A percentile compares a stretch with the other conserved stretches of the same genome.
These are phyloP conservation scores for Steinernema carpocapsae DNA, from an alignment of 2,888 invertebrate genomes.

Conservation along the genomic window DNA sequence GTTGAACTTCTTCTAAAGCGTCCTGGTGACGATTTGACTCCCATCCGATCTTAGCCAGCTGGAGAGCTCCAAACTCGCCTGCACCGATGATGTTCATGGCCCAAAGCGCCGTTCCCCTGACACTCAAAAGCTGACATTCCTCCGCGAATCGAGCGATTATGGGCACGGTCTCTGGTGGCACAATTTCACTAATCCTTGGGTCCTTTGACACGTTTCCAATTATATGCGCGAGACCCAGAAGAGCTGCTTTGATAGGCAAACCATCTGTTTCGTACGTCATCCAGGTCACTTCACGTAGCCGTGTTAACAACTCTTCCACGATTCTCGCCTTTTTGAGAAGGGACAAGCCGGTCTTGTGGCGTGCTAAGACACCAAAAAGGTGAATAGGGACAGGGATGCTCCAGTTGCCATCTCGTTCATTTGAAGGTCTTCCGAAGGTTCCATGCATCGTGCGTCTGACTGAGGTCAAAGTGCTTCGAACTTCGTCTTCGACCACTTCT, in stretches of 20 bases:
- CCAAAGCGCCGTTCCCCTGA: slow-evolving; percentile 66
- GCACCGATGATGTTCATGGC: slow-evolving; percentile 58
- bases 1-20: neutral
- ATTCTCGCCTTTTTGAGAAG: slow-evolving; percentile 41
- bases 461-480: slow-evolving; percentile 85
- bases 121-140: slow-evolving; percentile 54
- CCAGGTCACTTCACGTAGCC: slow-evolving; percentile 33
- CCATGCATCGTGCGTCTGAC: slow-evolving; percentile 83
- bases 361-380: slow-evolving; percentile 40
- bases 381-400: slow-evolving; percentile 55
- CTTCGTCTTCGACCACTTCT: slow-evolving; percentile 83
- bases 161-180: slow-evolving; percentile 37
- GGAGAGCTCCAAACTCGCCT: slow-evolving; percentile 46
- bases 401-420: slow-evolving; percentile 29
- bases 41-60: slow-evolving; percentile 58
- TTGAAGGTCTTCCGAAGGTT: slow-evolving; percentile 75
- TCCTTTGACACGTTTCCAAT: slow-evolving; percentile 35
- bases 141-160: slow-evolving; percentile 54
- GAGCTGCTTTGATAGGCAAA: slow-evolving; percentile 50
- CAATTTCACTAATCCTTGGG: no score
- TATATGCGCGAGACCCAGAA: slow-evolving; percentile 56
- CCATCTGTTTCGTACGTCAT: slow-evolving; percentile 33
- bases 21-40: slow-evolving; percentile 53
- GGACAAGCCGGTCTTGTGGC: slow-evolving; percentile 39
- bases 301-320: slow-evolving; percentile 39